Conservation (phyloP, 2,888 invertebrate genomes). For the Perithous albicinctus region DNA sequence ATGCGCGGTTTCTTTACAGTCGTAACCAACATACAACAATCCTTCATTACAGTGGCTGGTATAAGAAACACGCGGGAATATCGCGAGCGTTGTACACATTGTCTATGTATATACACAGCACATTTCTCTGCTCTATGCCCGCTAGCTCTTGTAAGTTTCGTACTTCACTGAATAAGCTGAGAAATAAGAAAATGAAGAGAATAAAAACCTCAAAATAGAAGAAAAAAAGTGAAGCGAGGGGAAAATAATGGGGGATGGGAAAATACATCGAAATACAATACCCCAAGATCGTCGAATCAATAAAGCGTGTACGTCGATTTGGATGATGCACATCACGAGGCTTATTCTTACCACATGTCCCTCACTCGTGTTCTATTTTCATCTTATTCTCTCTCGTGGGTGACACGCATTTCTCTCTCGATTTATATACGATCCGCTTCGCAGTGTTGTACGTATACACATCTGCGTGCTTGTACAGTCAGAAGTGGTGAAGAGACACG, state of each 20-base stretch:
- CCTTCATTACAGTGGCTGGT: slow-evolving; percentile 40
- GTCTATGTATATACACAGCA: background rate
- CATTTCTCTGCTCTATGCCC: slow-evolving; percentile 2
- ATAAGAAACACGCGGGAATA: slow-evolving; percentile 42
- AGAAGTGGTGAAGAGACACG: background rate
- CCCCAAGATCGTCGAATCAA: slow-evolving; percentile 34
- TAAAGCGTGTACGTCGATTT: slow-evolving; percentile 27
- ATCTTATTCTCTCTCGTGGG: background rate
- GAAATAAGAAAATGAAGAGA: slow-evolving; percentile 32
- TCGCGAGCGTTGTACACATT: slow-evolving; percentile 3
- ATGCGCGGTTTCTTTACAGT: background rate
- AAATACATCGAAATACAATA: slow-evolving; percentile 20
- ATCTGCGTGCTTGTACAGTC: background rate
- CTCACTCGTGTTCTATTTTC: slow-evolving; percentile 30
- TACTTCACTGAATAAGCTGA: slow-evolving; percentile 30
- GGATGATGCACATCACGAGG: slow-evolving; percentile 23
- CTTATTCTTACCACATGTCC: slow-evolving; percentile 35
- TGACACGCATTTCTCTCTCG: slow-evolving; percentile 45
- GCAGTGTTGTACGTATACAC: background rate
- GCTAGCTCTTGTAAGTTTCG: slow-evolving; percentile 22
- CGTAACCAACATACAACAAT: slow-evolving; percentile 11
- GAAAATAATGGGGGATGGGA: background rate
- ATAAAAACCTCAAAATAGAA: background rate
- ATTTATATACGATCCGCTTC: slow-evolving; percentile 15
- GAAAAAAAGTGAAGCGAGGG: slow-evolving; percentile 6